Evolutionary conservation across 1,140 invertebrate species (phyloP).

Genomic region (Drosophila orena): DNA sequence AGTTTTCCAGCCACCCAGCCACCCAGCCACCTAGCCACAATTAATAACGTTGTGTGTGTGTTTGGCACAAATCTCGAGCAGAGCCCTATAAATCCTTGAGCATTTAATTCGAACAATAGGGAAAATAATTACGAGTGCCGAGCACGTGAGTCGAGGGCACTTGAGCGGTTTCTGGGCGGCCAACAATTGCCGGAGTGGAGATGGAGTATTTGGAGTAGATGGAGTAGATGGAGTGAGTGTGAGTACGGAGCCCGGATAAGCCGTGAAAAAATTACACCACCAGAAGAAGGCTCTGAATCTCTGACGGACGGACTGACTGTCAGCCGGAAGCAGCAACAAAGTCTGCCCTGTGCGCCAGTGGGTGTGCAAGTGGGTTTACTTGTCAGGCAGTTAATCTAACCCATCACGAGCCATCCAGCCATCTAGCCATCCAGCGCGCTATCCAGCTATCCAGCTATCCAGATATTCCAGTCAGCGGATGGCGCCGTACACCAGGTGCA

Average conservation of each 20-base stretch:
- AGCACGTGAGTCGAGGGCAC: constrained; percentile 78
- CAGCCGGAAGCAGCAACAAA: constrained; percentile 73
- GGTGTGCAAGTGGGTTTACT: constrained; percentile 65
- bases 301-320: constrained; percentile 67
- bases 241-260: constrained; percentile 42
- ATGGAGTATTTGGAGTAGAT: too few species aligned
- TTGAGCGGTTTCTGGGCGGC: constrained; percentile 31
- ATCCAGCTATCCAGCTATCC: constrained; percentile 58
- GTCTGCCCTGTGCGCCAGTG: constrained; percentile 28
- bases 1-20: not conserved
- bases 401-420: constrained; percentile 69
- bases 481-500: constrained; percentile 78
- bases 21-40: constrained; percentile 58
- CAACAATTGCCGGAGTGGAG: constrained; percentile 21
- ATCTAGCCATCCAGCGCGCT: constrained; percentile 47
- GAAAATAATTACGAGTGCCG: constrained; percentile 81
- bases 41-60: constrained; percentile 64
- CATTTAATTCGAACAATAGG: constrained; percentile 82
- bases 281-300: constrained; percentile 45
- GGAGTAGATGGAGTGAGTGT: constrained; percentile 1
- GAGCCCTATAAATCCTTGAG: constrained; percentile 74
- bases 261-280: constrained; percentile 77
- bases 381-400: constrained; percentile 83
- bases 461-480: constrained; percentile 78
- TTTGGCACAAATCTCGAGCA: constrained; percentile 58